Evolutionary conservation across 2,888 invertebrate species (phyloP), one percentile per base, ranked within the genome.

Genomic region (Autographa pulchrina): DNA sequence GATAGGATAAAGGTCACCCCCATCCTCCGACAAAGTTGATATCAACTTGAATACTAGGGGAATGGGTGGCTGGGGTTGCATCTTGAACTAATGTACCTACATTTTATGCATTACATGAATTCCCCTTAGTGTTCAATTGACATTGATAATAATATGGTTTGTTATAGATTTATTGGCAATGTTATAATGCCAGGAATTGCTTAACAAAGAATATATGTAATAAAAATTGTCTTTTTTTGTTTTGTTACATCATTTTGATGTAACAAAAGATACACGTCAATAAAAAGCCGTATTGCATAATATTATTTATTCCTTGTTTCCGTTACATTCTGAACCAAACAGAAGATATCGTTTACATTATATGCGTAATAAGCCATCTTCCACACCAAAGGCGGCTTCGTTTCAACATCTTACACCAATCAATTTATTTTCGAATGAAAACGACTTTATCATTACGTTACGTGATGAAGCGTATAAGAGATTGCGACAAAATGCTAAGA

Each of bases 401-500:
- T 48, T n/a, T 48, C 48, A 48, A 48, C n/a, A 6, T 48, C n/a
- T 25, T 56, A 61, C n/a, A 54, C 32, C 35, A 25, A 31, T 1
- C 5, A 63, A 73, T 20, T 43, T 14, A 25, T 31, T 70, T 62
- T 32, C 11, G 13, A 43, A 56, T 18, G 18, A 56, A 62, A 41
- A 43, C n/a, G 2, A 60, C 62, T 62, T 72, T 48, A 62, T 72
- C 20, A 25, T 56, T 63, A 52, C 20, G 38, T 43, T 54, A 60
- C 25, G 38, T 65, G 16, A 52, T 56, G 56, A 65, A 70, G 48
- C 52, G 43, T 61, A 32, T 48, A 62, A 63, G 31, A 18, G 31
- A 67, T 68, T 60, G 43, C 64, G 54, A 25, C 16, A 62, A 72
- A 74, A 74, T 62, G 32, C 20, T 68, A 62, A 69, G 20, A 18